phyloP scores from a whole-genome alignment of 2,113 vertebrate species.

The Cisticola juncidis region DNA sequence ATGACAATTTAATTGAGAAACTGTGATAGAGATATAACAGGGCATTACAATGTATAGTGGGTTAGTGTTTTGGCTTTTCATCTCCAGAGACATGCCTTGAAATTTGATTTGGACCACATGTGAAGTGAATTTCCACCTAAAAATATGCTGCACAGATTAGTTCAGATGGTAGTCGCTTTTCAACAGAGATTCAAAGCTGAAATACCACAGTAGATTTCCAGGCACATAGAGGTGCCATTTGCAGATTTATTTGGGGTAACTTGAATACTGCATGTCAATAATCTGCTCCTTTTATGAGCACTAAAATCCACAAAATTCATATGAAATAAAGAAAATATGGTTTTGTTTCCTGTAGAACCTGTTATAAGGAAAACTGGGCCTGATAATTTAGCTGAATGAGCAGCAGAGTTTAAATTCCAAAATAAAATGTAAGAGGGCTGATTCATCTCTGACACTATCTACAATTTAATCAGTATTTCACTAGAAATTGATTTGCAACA shows the following conservation, averaged over 20 bases:
- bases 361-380: neutral
- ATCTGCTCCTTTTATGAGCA: conserved; percentile 18
- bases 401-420: neutral
- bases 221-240: neutral
- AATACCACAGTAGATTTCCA: neutral
- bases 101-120: neutral
- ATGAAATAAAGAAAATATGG: neutral
- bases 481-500: neutral
- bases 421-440: neutral
- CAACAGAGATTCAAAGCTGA: neutral
- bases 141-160: neutral
- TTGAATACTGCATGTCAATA: neutral
- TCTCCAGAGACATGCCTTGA: neutral
- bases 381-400: neutral
- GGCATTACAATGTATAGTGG: neutral
- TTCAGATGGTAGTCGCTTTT: neutral
- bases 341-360: conserved; percentile 16
- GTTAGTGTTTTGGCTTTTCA: conserved; percentile 15
- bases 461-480: neutral
- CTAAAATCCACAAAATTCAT: neutral
- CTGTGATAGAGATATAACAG: conserved; percentile 27
- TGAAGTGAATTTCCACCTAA: conserved; percentile 23
- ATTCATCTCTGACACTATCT: neutral
- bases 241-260: neutral
- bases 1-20: conserved; percentile 50